Evolutionary conservation across 2,113 vertebrate genomes (phyloP).

Genomic region (Turnix velox): DNA sequence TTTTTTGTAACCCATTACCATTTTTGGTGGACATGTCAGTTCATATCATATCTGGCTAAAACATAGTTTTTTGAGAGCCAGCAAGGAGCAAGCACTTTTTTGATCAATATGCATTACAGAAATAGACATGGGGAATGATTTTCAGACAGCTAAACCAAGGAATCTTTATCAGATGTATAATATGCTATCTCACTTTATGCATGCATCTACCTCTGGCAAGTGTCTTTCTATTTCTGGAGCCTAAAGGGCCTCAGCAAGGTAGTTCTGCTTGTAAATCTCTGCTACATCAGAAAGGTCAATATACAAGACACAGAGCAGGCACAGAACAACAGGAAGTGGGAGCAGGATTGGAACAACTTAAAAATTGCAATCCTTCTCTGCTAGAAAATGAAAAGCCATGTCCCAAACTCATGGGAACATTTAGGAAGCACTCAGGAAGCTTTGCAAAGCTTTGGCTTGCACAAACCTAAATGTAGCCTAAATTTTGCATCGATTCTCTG

Average conservation of each 20-base stretch:
- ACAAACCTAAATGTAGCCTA: background rate
- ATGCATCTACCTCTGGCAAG: slow-evolving; percentile 33
- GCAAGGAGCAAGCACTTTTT: background rate
- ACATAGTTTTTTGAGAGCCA: slow-evolving; percentile 1
- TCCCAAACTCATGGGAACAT: background rate
- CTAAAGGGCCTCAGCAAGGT: slow-evolving; percentile 8
- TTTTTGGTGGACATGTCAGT: slow-evolving; percentile 15
- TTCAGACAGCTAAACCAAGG: slow-evolving; percentile 5
- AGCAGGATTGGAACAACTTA: slow-evolving; percentile 2
- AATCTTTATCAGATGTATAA: slow-evolving; percentile 48
- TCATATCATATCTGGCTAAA: slow-evolving; percentile 36
- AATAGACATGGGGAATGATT: slow-evolving; percentile 43
- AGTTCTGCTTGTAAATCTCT: slow-evolving; percentile 51
- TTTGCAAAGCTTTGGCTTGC: slow-evolving; percentile 10
- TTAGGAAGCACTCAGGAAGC: background rate
- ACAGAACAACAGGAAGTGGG: background rate
- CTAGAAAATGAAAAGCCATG: slow-evolving; percentile 22
- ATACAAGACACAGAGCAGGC: slow-evolving; percentile 30
- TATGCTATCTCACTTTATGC: slow-evolving; percentile 55
- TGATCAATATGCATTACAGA: slow-evolving; percentile 31
- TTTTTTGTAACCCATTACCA: background rate
- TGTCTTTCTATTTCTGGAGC: slow-evolving; percentile 52
- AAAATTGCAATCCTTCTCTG: background rate
- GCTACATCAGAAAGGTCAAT: slow-evolving; percentile 48
- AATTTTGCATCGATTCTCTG: slow-evolving; percentile 22